Evolutionary conservation across 2,797 vertebrate species (phyloP), one percentile per base, ranked within the genome.

Genomic region (Falco cherrug): DNA sequence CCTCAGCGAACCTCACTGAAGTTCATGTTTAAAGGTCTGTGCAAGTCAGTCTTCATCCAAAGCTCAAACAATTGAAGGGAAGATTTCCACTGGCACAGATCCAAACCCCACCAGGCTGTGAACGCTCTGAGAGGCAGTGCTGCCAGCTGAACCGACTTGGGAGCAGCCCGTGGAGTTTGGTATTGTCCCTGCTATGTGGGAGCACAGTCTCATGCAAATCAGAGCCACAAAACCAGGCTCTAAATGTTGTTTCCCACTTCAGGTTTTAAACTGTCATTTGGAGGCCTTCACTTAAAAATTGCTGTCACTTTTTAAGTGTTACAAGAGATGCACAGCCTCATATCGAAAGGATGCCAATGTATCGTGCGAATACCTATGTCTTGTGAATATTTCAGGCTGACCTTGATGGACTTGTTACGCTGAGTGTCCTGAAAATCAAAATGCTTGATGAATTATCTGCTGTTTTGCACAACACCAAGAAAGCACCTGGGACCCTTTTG

Each of bases 361-460:
- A 8, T 19, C 21, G 20, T 50, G 50, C 80, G 87, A 75, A 68
- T 56, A 45, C n/a, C 33, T 7, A 5, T 19, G 57, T 19, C 33
- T 60, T 48, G 12, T 29, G 84, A 69, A 60, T 82, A 4, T 68
- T 90, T 74, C 84, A 79, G 93, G 70, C 56, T 89, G 89, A 90
- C 81, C 90, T 90, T 77, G 93, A 93, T 67, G 90, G 80, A 68
- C 93, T 89, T 93, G 81, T 95, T 90, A 83, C 0, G 3, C 60
- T 74, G 69, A 94, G 47, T 69, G 78, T 80, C 90, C 82, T 41
- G 90, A 92, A 93, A 94, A 92, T 87, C 77, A 84, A 90, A 43
- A n/a, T 64, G 51, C 60, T 82, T 22, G 25, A 50, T 73, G 39
- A 88, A 63, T 48, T 90, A 1, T 56, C 67, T 84, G 37, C 45